A percentile compares a stretch with the other conserved stretches of the same genome.
These are phyloP conservation scores for Montipora sp. DNA, from an alignment of 64 coral and sea anemone genomes.

Conservation along the genomic window DNA sequence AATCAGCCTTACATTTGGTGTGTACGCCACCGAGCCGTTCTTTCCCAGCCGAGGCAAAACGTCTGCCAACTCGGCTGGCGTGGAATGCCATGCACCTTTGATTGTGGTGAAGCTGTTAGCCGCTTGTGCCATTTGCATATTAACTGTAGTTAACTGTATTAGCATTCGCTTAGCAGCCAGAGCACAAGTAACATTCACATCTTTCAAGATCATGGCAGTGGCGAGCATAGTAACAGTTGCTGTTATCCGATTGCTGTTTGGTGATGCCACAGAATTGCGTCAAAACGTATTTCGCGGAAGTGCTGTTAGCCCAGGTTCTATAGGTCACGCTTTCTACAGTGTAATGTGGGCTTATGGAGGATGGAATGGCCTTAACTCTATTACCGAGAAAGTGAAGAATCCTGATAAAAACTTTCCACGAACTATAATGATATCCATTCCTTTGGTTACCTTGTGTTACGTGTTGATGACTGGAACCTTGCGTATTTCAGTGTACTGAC, in stretches of 20 bases:
- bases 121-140: conserved; percentile 59
- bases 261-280: conserved; percentile 41
- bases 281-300: conserved; percentile 46
- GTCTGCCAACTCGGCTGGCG: neutral
- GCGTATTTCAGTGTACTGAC: conserved; percentile 72
- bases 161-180: conserved; percentile 69
- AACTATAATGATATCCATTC: conserved; percentile 62
- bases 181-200: conserved; percentile 65
- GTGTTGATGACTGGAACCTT: conserved; percentile 42
- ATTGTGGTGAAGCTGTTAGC: conserved; percentile 58
- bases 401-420: conserved; percentile 69
- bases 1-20: conserved; percentile 68
- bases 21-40: conserved; percentile 62
- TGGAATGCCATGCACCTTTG: conserved; percentile 12
- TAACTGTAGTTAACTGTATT: conserved; percentile 64
- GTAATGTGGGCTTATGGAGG: conserved; percentile 82
- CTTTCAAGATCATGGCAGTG: conserved; percentile 62
- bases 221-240: conserved; percentile 64
- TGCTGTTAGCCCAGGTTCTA: conserved; percentile 20
- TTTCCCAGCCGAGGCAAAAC: neutral
- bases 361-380: conserved; percentile 66
- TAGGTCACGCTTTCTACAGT: conserved; percentile 81
- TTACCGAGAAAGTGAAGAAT: conserved; percentile 79
- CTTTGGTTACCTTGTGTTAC: conserved; percentile 76
- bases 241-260: conserved; percentile 18